phyloP scores from a whole-genome alignment of 2,888 invertebrate species.

The Graphium colonna region DNA sequence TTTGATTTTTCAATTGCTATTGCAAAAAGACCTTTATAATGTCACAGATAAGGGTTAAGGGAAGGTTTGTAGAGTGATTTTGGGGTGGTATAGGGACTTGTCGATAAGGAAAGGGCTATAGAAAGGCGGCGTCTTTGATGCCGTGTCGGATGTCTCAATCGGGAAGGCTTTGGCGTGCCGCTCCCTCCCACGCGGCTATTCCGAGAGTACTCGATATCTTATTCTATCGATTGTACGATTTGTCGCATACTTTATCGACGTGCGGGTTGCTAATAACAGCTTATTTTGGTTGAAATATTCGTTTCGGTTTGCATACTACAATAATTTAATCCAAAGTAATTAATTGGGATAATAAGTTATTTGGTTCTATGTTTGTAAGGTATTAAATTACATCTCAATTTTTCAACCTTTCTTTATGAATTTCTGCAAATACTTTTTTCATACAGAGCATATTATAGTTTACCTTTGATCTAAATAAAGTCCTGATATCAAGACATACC shows the following conservation, averaged over 20 bases:
- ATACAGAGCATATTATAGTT: too few relatives aligned
- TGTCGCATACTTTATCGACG: constrained; percentile 10
- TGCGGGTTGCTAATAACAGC: constrained; percentile 6
- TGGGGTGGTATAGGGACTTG: constrained; percentile 39
- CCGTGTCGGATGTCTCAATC: constrained; percentile 75
- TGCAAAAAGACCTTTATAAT: constrained; percentile 34
- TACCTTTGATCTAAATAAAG: too few relatives aligned
- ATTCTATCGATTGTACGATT: constrained; percentile 14
- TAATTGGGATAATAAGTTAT: too few relatives aligned
- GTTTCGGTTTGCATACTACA: too few relatives aligned
- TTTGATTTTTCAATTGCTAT: constrained; percentile 17
- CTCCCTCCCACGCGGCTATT: constrained; percentile 39
- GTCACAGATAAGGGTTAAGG: constrained; percentile 8
- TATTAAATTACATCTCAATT: too few relatives aligned
- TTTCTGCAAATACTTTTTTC: too few relatives aligned
- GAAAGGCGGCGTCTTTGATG: constrained; percentile 71
- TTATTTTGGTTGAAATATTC: background rate
- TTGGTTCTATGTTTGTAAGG: too few relatives aligned
- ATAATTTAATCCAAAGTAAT: too few relatives aligned
- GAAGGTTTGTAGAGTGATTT: constrained; percentile 23
- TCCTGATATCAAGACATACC: too few relatives aligned
- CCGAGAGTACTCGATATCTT: constrained; percentile 12
- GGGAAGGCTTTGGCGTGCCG: constrained; percentile 59
- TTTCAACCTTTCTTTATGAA: too few relatives aligned
- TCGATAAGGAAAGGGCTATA: constrained; percentile 62